Conservation (phyloP, 2,113 vertebrate species). For the Hippocampus abdominalis region DNA sequence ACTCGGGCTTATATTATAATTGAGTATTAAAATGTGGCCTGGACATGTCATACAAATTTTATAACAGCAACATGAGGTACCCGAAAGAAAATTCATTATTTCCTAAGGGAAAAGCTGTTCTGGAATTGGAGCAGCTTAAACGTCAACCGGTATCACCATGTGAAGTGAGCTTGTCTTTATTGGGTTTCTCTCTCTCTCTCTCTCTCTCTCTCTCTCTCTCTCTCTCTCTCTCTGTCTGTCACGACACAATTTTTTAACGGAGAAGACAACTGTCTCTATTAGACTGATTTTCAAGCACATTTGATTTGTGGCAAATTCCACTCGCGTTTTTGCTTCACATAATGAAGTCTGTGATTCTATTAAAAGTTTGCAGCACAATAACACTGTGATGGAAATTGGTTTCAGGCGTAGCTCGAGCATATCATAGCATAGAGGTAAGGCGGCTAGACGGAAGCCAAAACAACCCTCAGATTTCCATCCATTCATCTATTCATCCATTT, state of each 20-base stretch:
- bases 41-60: background rate
- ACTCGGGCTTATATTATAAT: background rate
- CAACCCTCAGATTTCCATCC: slow-evolving; percentile 1
- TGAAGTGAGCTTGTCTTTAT: background rate
- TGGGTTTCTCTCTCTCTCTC: too few relatives aligned
- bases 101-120: background rate
- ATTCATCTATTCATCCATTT: slow-evolving; percentile 9
- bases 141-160: background rate
- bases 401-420: slow-evolving; percentile 23
- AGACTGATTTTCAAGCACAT: slow-evolving; percentile 9
- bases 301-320: background rate
- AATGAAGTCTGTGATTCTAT: slow-evolving; percentile 3
- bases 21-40: background rate
- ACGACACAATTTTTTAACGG: background rate
- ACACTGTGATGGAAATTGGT: slow-evolving; percentile 24
- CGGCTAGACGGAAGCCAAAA: slow-evolving; percentile 19
- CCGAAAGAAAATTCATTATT: background rate
- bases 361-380: slow-evolving; percentile 26
- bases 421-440: too few relatives aligned
- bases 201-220: too few relatives aligned
- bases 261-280: background rate
- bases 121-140: background rate
- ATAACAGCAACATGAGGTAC: background rate
- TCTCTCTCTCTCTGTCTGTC: too few relatives aligned
- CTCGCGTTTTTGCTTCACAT: slow-evolving; percentile 25